Evolutionary conservation across 2,888 invertebrate species (phyloP), one percentile per base, ranked within the genome.

Genomic region (Cremastinae sp.): DNA sequence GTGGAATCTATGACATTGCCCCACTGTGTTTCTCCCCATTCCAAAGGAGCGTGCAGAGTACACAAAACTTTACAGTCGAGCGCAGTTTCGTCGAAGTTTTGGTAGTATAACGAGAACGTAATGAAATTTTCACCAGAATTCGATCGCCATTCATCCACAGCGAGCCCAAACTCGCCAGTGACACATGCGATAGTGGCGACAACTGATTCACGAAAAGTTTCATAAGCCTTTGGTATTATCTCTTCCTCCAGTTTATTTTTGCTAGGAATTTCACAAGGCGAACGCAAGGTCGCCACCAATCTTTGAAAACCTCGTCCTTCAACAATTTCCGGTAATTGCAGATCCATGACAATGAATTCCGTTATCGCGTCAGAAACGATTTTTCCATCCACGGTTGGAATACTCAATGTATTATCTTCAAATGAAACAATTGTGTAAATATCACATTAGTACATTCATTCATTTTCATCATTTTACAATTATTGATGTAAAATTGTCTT

Each of bases 261-360:
- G 58, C 89, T 89, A 0, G 91, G 91, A 20, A 91, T 90, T 82
- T 91, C 90, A 77, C 90, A 90, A 0, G 90, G 90, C 0, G 91
- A 90, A 45, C 87, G 86, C 0, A 91, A 79, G 0, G 90, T 90
- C 0, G 90, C 90, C 0, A 91, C 86, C 1, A 91, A 83, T 56
- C 90, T 86, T 74, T 90, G 91, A 78, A 91, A 91, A 14, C 91
- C 90, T 79, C 87, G 84, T 2, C 90, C 90, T 75, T 91, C 90
- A 0, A 91, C 91, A 14, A 91, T 87, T 66, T 90, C 90, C 0
- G 91, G 91, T 14, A 90, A 80, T 65, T 91, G 90, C 9, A 91
- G 81, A 73, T 91, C 91, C 81, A 90, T 87, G 51, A 91, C 88
- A 35, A 91, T 86, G 75, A 90, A 90, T 74, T 91, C 90, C 1